Evolutionary conservation across 2,888 invertebrate genomes (phyloP).

Genomic region (Drosophila mettleri): DNA sequence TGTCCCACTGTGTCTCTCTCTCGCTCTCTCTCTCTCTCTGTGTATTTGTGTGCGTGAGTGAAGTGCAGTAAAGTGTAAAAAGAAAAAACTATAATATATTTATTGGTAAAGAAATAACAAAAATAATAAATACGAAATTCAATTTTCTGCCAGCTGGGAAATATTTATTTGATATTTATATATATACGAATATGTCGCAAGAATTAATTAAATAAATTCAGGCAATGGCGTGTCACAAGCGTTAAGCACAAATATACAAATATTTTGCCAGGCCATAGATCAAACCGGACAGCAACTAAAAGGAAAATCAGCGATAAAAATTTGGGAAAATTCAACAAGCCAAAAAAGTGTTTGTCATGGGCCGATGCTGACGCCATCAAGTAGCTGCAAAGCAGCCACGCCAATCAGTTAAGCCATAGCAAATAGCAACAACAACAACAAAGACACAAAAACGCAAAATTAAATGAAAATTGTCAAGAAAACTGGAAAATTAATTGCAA

Average conservation of each 20-base stretch:
- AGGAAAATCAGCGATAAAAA: constrained; percentile 24
- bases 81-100: constrained; percentile 17
- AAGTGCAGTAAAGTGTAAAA: constrained; percentile 42
- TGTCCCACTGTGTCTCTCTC: constrained; percentile 1
- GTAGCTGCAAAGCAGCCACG: constrained; percentile 20
- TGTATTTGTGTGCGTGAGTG: too few species aligned
- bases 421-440: constrained; percentile 16
- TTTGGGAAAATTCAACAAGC: constrained; percentile 22
- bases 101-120: constrained; percentile 22
- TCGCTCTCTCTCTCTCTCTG: too few species aligned
- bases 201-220: constrained; percentile 61
- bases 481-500: constrained; percentile 60
- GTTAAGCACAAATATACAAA: constrained; percentile 56
- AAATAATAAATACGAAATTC: constrained; percentile 3
- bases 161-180: constrained; percentile 29
- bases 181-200: constrained; percentile 40
- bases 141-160: constrained; percentile 47
- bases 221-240: constrained; percentile 52
- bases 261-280: constrained; percentile 63
- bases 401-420: constrained; percentile 36
- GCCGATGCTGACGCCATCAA: constrained; percentile 66
- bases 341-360: constrained; percentile 70
- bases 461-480: constrained; percentile 42
- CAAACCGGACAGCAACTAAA: constrained; percentile 35
- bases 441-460: constrained; percentile 28